These are phyloP conservation scores for Callospermophilus lateralis DNA, from an alignment of 2,113 vertebrate genomes.

Conservation along the genomic window DNA sequence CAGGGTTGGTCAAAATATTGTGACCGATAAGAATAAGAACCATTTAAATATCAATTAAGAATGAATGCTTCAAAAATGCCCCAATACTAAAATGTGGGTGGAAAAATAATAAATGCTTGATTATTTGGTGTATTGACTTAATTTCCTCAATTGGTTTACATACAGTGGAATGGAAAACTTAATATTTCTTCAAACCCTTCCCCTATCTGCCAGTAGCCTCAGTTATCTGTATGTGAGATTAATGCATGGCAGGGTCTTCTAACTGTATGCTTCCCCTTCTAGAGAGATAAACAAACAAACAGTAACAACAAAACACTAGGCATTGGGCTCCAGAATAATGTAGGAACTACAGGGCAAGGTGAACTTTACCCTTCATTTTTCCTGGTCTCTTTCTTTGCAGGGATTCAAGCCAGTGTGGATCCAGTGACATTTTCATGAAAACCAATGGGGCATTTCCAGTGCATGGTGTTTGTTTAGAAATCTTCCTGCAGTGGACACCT, in stretches of 20 bases:
- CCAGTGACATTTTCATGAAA: neutral
- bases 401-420: neutral
- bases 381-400: neutral
- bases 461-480: neutral
- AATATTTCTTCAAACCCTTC: neutral
- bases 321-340: neutral
- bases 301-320: neutral
- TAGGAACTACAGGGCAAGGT: neutral
- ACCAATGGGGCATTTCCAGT: neutral
- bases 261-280: neutral
- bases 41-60: neutral
- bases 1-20: neutral
- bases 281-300: neutral
- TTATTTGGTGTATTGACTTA: neutral
- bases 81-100: too few relatives aligned
- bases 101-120: neutral
- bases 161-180: neutral
- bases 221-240: neutral
- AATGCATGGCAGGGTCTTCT: neutral
- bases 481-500: neutral
- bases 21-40: neutral
- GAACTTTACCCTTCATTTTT: neutral
- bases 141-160: neutral
- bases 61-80: neutral
- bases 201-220: neutral